Conservation (phyloP, 64 coral and sea anemone species). For the Dendrophyllia cribrosa region DNA sequence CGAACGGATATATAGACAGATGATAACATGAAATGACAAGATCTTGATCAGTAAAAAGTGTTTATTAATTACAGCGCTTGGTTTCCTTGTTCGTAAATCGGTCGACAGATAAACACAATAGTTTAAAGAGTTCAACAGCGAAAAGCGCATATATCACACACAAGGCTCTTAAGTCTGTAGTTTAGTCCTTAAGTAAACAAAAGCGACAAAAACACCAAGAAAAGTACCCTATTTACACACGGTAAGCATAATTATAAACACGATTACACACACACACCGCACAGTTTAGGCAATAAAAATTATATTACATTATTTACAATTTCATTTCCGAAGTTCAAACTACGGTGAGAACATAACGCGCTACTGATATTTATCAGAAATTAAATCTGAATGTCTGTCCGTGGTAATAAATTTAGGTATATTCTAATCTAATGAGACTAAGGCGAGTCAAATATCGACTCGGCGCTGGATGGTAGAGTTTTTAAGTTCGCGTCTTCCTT, state of each 20-base stretch:
- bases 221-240: constrained; percentile 4
- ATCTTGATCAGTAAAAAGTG: constrained; percentile 52
- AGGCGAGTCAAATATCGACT: neutral
- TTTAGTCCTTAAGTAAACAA: constrained; percentile 35
- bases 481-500: neutral
- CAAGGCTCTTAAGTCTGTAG: neutral
- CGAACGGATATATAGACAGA: neutral
- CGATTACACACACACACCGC: neutral
- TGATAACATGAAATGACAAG: constrained; percentile 45
- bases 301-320: constrained; percentile 34
- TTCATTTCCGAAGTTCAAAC: neutral
- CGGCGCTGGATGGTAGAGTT: neutral
- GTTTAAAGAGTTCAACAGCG: constrained; percentile 30
- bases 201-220: neutral
- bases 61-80: constrained; percentile 47
- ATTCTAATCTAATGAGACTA: neutral
- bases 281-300: neutral
- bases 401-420: neutral
- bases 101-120: constrained; percentile 50
- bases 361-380: constrained; percentile 9
- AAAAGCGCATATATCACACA: neutral
- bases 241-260: constrained; percentile 34
- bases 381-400: neutral
- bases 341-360: neutral
- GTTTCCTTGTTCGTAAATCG: constrained; percentile 33